phyloP scores from a whole-genome alignment of 2,797 vertebrate species.

The Onychomys leucogaster region DNA sequence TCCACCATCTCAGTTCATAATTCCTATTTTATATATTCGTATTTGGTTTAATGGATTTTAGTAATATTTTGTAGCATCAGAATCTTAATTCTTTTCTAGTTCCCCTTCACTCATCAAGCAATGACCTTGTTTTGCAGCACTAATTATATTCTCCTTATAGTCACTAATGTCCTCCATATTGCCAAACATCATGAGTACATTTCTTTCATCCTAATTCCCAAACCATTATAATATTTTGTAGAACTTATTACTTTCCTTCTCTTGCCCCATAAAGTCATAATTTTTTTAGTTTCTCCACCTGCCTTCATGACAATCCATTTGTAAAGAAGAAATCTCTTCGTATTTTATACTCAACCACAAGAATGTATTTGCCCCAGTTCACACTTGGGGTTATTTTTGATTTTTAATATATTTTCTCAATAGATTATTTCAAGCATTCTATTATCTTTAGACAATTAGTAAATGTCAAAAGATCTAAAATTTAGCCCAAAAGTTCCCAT shows the following conservation, averaged over 20 bases:
- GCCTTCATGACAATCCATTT: neutral
- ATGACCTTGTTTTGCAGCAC: neutral
- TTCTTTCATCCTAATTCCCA: neutral
- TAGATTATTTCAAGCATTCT: neutral
- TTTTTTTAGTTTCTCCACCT: neutral
- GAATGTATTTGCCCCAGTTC: neutral
- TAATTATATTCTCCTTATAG: neutral
- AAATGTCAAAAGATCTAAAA: neutral
- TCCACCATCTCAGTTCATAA: neutral
- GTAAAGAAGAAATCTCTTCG: neutral
- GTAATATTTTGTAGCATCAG: neutral
- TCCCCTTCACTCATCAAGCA: neutral
- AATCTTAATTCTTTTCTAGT: neutral
- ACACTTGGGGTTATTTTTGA: constrained; percentile 14
- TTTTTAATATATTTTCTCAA: constrained; percentile 18
- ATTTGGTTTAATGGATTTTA: neutral
- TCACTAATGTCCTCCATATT: neutral
- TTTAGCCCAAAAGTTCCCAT: neutral
- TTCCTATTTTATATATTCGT: neutral
- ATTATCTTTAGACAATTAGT: neutral
- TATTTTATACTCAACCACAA: neutral
- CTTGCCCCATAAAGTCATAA: neutral
- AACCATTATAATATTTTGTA: neutral
- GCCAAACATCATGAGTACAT: neutral
- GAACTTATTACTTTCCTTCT: neutral